Evolutionary conservation across 2,113 vertebrate genomes (phyloP), one percentile per base, ranked within the genome.

Genomic region (Athene cunicularia): DNA sequence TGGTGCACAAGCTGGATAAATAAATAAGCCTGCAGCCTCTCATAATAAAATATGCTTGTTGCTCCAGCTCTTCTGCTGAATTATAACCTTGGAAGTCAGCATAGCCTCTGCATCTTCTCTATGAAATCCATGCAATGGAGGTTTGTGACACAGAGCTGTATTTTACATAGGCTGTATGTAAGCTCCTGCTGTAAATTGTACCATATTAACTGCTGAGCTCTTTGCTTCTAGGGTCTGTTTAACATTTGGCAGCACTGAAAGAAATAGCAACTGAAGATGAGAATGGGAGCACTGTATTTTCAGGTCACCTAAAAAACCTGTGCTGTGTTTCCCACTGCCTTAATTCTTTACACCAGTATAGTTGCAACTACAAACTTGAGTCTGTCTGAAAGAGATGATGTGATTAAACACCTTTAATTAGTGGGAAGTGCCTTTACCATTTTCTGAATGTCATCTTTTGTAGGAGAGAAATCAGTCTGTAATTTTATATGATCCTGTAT

Each of bases 11-110:
- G 15, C 49, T 56, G 73, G 53, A 17, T 72, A 68, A 70, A 73
- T 88, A 96, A 96, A 95, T 39, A 83, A 93, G 60, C 89, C 80
- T 90, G 59, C 35, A 93, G 79, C 72, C 35, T 95, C 68, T 92
- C 90, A 71, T 63, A 59, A 30, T 95, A 90, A 95, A 94, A 95
- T 32, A 87, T 2, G n/a, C 77, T 93, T 67, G 47, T 74, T 93
- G 86, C 49, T 83, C 32, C 47, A 52, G 27, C 80, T 58, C 39
- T 88, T 58, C 47, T 50, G 41, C 77, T 91, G 87, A 96, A 68
- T 88, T 89, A 90, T 3, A 71, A 28, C 86, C 88, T 30, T 28
- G 49, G 52, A 79, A 90, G 60, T 18, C 66, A 64, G 68, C 24
- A 5, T 32, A 76, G 63, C 66, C 37, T 88, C 84, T 92, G 86